Evolutionary conservation across 1,140 invertebrate genomes (phyloP).

Genomic region (Lepidotrigona ventralis): DNA sequence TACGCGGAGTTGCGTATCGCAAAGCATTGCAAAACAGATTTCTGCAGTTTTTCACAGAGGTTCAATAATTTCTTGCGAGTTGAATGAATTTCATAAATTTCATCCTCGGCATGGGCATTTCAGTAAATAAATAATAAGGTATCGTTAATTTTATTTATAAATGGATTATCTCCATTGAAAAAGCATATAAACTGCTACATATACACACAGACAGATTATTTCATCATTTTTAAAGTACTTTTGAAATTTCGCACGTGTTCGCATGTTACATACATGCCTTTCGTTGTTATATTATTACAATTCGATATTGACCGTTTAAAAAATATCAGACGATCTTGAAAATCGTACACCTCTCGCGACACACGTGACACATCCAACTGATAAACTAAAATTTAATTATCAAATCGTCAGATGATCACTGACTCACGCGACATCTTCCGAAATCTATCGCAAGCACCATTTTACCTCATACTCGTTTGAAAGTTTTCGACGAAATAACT

Average conservation of each 20-base stretch:
- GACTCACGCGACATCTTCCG: slow-evolving; percentile 54
- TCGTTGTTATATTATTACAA: not conserved
- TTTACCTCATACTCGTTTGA: not conserved
- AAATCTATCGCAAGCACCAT: slow-evolving; percentile 17
- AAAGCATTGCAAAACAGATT: not conserved
- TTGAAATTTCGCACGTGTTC: slow-evolving; percentile 36
- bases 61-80: not conserved
- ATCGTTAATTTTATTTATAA: not conserved
- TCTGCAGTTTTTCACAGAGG: too few relatives aligned
- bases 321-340: slow-evolving; percentile 29
- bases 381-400: not conserved
- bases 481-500: not conserved
- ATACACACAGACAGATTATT: too few relatives aligned
- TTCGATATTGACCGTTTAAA: slow-evolving; percentile 18
- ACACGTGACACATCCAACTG: slow-evolving; percentile 43
- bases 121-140: not conserved
- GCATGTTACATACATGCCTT: not conserved
- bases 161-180: too few relatives aligned
- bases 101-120: too few relatives aligned
- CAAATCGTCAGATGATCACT: slow-evolving; percentile 15
- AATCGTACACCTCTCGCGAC: not conserved
- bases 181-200: not conserved
- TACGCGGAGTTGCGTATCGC: not conserved
- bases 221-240: not conserved
- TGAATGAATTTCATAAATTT: not conserved